These are phyloP conservation scores for Myripristis jacobus DNA, from an alignment of 2,797 vertebrate genomes.

Conservation along the genomic window DNA sequence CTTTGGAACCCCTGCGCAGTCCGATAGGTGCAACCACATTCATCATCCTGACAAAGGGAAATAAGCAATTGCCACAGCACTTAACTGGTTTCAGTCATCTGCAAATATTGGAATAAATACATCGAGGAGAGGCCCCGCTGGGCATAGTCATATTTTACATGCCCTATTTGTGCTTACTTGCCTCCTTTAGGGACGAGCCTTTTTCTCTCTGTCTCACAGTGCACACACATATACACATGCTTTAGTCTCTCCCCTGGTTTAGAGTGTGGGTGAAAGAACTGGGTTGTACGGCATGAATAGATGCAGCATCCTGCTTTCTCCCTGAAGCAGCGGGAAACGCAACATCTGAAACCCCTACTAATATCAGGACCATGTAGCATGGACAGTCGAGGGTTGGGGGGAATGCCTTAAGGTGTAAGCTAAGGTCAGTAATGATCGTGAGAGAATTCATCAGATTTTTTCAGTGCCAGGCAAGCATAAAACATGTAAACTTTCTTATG, in stretches of 20 bases:
- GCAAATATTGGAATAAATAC: conserved; percentile 85
- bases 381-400: conserved; percentile 10
- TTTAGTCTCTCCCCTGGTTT: conserved; percentile 22
- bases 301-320: conserved; percentile 44
- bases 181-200: conserved; percentile 70
- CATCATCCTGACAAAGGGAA: conserved; percentile 82
- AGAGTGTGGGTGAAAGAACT: conserved; percentile 48
- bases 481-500: conserved; percentile 7
- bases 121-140: conserved; percentile 58
- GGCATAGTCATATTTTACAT: conserved; percentile 78
- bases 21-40: conserved; percentile 79
- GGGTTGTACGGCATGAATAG: conserved; percentile 40
- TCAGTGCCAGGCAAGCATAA: conserved; percentile 5
- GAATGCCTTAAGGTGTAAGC: conserved; percentile 18
- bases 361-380: conserved; percentile 25
- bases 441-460: conserved; percentile 29
- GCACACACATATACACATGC: conserved; percentile 13
- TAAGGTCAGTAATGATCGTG: conserved; percentile 28
- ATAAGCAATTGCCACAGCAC: conserved; percentile 82
- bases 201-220: conserved; percentile 42
- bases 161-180: conserved; percentile 79
- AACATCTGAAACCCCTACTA: conserved; percentile 25
- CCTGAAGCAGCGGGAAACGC: conserved; percentile 36
- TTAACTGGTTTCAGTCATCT: conserved; percentile 83
- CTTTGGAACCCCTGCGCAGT: conserved; percentile 75